phyloP scores from a whole-genome alignment of 2,797 vertebrate genomes.

The Fistularia commersonii region DNA sequence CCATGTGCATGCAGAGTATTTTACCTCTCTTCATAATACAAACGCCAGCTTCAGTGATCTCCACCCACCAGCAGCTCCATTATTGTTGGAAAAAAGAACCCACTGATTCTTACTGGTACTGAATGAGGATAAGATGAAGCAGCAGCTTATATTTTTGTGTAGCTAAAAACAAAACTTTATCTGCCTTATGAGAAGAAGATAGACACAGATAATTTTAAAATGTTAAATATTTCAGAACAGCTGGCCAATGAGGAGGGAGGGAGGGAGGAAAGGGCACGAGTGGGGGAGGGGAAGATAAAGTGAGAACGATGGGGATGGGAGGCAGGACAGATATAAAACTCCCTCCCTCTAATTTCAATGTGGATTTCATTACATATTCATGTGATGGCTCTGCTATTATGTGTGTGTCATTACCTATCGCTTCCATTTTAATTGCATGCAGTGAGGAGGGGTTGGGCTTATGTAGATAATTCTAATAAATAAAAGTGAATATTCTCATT shows the following conservation, averaged over 20 bases:
- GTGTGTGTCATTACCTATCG: constrained; percentile 45
- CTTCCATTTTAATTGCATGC: constrained; percentile 56
- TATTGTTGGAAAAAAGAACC: constrained; percentile 12
- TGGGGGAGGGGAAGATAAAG: constrained; percentile 34
- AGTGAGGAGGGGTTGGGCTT: constrained; percentile 28
- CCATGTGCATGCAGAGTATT: constrained; percentile 42
- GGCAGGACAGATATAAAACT: constrained; percentile 35
- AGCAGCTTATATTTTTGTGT: constrained; percentile 2
- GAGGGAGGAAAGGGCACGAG: constrained; percentile 7
- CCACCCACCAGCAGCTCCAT: constrained; percentile 24
- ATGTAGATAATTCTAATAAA: constrained; percentile 58
- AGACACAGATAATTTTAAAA: constrained; percentile 32
- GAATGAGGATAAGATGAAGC: constrained; percentile 9
- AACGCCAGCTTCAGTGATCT: constrained; percentile 35
- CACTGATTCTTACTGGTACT: constrained; percentile 22
- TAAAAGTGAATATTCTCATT: constrained; percentile 61
- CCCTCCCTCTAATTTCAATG: constrained; percentile 47
- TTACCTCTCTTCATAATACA: constrained; percentile 33
- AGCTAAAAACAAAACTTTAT: constrained; percentile 14
- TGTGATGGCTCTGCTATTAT: constrained; percentile 28
- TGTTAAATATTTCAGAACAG: constrained; percentile 65
- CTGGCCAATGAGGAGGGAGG: constrained; percentile 17
- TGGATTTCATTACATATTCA: constrained; percentile 60
- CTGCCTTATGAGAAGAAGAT: constrained; percentile 14
- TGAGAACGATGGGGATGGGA: constrained; percentile 43